phyloP scores from a whole-genome alignment of 2,113 vertebrate species.

The Charina bottae region DNA sequence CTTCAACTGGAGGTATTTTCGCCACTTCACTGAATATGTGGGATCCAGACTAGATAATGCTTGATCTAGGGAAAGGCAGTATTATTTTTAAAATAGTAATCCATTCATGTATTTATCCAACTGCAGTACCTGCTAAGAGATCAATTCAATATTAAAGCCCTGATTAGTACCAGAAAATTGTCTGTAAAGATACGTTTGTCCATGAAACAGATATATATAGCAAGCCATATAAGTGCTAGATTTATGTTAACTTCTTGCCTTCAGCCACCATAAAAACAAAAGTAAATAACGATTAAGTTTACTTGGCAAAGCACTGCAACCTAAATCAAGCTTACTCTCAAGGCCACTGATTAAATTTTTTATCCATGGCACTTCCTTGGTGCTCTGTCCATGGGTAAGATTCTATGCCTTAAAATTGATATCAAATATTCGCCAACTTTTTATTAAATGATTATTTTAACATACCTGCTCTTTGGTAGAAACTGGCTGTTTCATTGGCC shows the following conservation, averaged over 20 bases:
- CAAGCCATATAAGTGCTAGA: not conserved
- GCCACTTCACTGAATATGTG: conserved; percentile 91
- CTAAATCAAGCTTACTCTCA: not conserved
- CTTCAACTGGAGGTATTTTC: conserved; percentile 95
- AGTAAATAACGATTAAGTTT: not conserved
- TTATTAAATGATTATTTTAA: conserved; percentile 39
- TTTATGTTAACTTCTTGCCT: not conserved
- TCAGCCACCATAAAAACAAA: not conserved
- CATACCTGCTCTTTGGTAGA: conserved; percentile 95
- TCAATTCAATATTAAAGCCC: not conserved
- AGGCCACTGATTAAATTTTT: not conserved
- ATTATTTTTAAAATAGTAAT: conserved; percentile 19
- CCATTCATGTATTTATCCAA: conserved; percentile 4
- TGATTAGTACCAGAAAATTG: not conserved
- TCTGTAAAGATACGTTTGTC: not conserved
- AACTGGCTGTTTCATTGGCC: conserved; percentile 93
- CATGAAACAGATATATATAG: not conserved
- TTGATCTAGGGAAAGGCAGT: conserved; percentile 80
- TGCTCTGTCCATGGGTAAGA: not conserved
- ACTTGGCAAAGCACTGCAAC: not conserved
- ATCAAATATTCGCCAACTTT: conserved; percentile 32
- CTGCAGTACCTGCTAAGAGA: not conserved
- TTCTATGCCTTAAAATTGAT: not conserved
- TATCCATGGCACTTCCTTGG: not conserved
- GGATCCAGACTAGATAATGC: conserved; percentile 93